These are phyloP conservation scores for Diarsia brunnea DNA, from an alignment of 2,888 invertebrate species.

Conservation along the genomic window DNA sequence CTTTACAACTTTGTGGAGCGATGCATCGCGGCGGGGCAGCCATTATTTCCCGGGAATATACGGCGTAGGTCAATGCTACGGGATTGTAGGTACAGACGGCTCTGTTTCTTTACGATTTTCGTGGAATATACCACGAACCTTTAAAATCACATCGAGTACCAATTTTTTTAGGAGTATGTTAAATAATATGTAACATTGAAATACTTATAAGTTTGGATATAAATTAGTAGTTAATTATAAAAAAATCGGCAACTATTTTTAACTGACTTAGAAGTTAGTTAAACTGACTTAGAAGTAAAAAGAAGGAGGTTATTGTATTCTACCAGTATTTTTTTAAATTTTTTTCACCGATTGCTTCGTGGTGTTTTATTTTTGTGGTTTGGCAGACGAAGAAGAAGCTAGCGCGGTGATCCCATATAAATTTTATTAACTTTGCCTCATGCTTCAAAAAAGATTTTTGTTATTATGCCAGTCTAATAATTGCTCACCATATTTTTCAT, in stretches of 20 bases:
- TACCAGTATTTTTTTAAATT: too few relatives aligned
- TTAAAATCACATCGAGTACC: neutral
- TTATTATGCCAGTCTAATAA: neutral
- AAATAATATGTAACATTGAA: neutral
- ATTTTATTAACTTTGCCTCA: too few relatives aligned
- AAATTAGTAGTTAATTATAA: too few relatives aligned
- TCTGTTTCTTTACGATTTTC: neutral
- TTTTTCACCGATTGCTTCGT: too few relatives aligned
- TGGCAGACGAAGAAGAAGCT: too few relatives aligned
- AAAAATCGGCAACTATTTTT: neutral
- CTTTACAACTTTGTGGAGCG: slow-evolving; percentile 31
- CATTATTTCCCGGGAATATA: slow-evolving; percentile 50
- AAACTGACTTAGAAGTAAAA: too few relatives aligned
- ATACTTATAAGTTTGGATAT: neutral
- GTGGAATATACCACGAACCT: neutral
- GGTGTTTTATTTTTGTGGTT: too few relatives aligned
- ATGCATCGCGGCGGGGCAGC: slow-evolving; percentile 30
- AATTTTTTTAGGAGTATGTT: neutral
- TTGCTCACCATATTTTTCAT: neutral
- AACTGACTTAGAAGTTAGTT: too few relatives aligned
- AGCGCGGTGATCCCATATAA: too few relatives aligned
- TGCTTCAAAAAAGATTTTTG: too few relatives aligned
- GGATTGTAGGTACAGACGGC: neutral
- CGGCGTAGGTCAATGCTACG: slow-evolving; percentile 48
- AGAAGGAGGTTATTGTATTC: too few relatives aligned